phyloP scores from a whole-genome alignment of 2,113 vertebrate genomes.

The Nesogale talazaci region DNA sequence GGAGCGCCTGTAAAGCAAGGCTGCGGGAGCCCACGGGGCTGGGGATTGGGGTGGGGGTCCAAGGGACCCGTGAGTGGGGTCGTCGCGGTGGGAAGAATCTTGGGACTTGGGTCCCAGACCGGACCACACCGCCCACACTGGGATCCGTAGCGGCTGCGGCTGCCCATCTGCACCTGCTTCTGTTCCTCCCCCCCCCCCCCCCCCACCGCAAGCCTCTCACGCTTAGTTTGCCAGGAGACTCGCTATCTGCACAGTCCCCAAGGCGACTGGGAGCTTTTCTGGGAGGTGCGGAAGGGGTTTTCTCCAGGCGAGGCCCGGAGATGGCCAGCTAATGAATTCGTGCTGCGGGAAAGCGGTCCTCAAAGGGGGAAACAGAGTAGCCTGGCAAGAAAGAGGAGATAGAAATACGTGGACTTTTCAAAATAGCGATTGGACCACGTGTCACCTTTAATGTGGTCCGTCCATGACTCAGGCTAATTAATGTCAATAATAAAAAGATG shows the following conservation, averaged over 20 bases:
- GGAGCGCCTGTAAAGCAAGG: not conserved
- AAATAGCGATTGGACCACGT: conserved; percentile 68
- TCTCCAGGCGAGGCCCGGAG: conserved; percentile 8
- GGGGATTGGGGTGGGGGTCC: conserved; percentile 72
- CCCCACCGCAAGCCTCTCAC: not conserved
- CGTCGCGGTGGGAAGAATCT: too few species aligned
- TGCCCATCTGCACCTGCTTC: conserved; percentile 64
- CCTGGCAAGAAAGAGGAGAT: conserved; percentile 51
- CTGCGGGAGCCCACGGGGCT: not conserved
- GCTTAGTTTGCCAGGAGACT: conserved; percentile 40
- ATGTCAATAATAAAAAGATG: conserved; percentile 50
- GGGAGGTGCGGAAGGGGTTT: conserved; percentile 9
- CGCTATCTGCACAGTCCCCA: not conserved
- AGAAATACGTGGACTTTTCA: conserved; percentile 60
- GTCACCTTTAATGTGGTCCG: conserved; percentile 46
- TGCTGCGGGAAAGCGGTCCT: conserved; percentile 24
- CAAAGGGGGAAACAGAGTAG: not conserved
- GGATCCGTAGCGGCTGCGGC: conserved; percentile 26
- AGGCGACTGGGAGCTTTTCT: not conserved
- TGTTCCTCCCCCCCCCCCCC: too few species aligned
- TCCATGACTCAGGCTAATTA: conserved; percentile 63
- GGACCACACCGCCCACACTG: not conserved
- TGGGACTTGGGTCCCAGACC: not conserved
- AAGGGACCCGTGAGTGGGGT: not conserved
- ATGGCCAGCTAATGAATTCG: too few species aligned